Evolutionary conservation across 1,140 invertebrate species (phyloP).

Genomic region (Gryon sp.): DNA sequence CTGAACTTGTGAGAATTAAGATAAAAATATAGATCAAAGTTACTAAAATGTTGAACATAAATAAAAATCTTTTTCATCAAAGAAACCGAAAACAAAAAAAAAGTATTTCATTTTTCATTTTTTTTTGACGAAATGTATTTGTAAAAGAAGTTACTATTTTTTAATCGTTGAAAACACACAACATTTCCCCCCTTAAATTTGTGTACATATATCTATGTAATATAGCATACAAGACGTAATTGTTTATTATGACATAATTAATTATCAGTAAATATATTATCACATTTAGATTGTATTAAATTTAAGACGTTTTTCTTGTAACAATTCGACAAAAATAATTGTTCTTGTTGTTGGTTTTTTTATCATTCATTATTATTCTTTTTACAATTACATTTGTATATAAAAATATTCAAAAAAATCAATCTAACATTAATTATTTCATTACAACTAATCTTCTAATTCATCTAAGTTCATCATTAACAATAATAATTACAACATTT

Average conservation of each 20-base stretch:
- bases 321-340: slow-evolving; percentile 47
- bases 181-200: slow-evolving; percentile 48
- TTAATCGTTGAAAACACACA: slow-evolving; percentile 11
- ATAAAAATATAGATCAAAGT: not conserved
- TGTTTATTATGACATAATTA: slow-evolving; percentile 69
- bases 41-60: not conserved
- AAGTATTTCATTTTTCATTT: not conserved
- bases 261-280: slow-evolving; percentile 79
- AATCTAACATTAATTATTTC: too few species aligned
- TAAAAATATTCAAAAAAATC: too few species aligned
- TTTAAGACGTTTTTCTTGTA: slow-evolving; percentile 69
- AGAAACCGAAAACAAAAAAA: not conserved
- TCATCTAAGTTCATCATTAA: too few species aligned
- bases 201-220: slow-evolving; percentile 59
- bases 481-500: too few species aligned
- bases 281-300: slow-evolving; percentile 81
- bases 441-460: too few species aligned
- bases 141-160: slow-evolving; percentile 6
- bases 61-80: too few species aligned
- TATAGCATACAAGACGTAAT: slow-evolving; percentile 62
- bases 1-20: slow-evolving; percentile 55
- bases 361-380: too few species aligned
- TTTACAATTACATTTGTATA: too few species aligned
- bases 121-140: not conserved
- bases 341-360: not conserved